phyloP scores from a whole-genome alignment of 2,113 vertebrate species.

The Sinocyclocheilus maitianheensis region DNA sequence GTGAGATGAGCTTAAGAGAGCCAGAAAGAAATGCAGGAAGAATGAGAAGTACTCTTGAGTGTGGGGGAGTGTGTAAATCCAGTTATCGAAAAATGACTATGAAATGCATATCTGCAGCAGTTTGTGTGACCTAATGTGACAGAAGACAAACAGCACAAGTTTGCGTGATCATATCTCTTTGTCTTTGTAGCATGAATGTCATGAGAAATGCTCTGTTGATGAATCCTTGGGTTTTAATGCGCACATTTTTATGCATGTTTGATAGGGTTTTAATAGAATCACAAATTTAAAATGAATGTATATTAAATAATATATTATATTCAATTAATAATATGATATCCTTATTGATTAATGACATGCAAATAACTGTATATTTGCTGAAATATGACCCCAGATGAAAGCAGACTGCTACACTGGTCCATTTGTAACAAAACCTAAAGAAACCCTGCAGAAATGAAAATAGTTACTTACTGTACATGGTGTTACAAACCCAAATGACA shows the following conservation, averaged over 20 bases:
- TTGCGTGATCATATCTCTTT: not conserved
- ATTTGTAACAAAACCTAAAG: not conserved
- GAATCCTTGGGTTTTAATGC: slow-evolving; percentile 18
- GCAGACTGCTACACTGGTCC: not conserved
- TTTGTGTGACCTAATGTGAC: not conserved
- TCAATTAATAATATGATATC: not conserved
- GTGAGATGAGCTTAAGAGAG: slow-evolving; percentile 13
- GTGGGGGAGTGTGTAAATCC: slow-evolving; percentile 19
- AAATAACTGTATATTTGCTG: not conserved
- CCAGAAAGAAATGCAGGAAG: not conserved
- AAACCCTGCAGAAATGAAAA: not conserved
- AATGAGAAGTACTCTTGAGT: not conserved
- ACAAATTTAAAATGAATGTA: not conserved
- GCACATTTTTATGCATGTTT: slow-evolving; percentile 30
- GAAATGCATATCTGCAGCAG: not conserved
- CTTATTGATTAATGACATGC: not conserved
- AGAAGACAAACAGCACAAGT: not conserved
- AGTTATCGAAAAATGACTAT: not conserved
- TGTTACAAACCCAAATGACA: not conserved
- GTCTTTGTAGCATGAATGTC: slow-evolving; percentile 33
- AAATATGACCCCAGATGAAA: not conserved
- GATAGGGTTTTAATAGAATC: not conserved
- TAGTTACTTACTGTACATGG: not conserved
- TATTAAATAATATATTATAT: no score
- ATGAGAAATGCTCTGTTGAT: slow-evolving; percentile 49